Evolutionary conservation across 2,888 invertebrate species (phyloP), one percentile per base, ranked within the genome.

Genomic region (Leptinotarsa juncta): DNA sequence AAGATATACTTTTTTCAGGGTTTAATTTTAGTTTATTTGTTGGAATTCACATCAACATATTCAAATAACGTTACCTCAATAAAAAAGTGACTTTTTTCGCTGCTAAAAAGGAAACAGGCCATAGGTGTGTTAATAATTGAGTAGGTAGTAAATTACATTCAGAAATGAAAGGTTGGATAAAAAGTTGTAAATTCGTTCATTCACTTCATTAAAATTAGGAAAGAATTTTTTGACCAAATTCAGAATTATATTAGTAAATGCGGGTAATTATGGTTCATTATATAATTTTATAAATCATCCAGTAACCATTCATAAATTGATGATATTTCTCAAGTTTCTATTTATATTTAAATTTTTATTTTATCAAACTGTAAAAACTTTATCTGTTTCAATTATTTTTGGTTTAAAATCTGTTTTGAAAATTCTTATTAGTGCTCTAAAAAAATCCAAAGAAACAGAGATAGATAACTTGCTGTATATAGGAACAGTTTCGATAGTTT

Each of bases 11-110:
- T 78, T 76, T 75, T 75, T 62, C 42, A 67, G 53, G 62, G 72
- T 67, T 76, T 76, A 73, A 76, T 72, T 74, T 76, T 74, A 67
- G 72, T 68, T 65, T 71, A 68, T 76, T 76, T 70, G 76, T 76
- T 65, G 71, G 71, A 76, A 71, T 71, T 53, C 20, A 70, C 69
- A 67, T 23, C 65, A 51, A 16, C 67, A 42, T 71, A 69, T 71
- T 65, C 53, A 70, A 65, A 70, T 72, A 70, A 55, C 71, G 76
- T 71, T 71, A 75, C 68, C 53, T 60, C 48, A n/a, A 75, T 55
- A 70, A 57, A 70, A 60, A 70, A 57, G 16, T 32, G 23, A 62
- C 50, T 50, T 50, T 26, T 67, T 62, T 62, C 32, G 57, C 18
- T 42, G 57, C 26, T 48, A 48, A 57, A 57, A 57, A 69, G 67